phyloP scores from a whole-genome alignment of 2,113 vertebrate species.

The Plotosus lineatus region DNA sequence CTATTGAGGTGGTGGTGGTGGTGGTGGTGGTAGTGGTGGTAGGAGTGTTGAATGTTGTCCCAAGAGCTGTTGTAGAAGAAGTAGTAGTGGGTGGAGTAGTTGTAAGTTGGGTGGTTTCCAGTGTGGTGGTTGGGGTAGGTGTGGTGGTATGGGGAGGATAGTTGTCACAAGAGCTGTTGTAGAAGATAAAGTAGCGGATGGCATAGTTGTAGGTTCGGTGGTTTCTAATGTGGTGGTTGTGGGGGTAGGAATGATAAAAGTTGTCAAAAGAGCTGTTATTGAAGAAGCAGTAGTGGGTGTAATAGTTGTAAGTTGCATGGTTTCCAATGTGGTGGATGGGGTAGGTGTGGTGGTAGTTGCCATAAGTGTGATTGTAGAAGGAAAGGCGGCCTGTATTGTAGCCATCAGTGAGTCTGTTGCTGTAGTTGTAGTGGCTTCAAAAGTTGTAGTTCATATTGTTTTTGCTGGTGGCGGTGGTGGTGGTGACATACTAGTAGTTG shows the following conservation, averaged over 20 bases:
- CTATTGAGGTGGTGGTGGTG: constrained; percentile 6
- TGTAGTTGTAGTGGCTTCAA: background rate
- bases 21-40: background rate
- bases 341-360: no score
- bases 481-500: background rate
- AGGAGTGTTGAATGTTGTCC: background rate
- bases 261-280: background rate
- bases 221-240: constrained; percentile 6
- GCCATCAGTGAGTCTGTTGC: background rate
- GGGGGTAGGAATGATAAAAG: background rate
- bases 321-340: constrained; percentile 6
- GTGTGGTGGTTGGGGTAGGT: background rate
- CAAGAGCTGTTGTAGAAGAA: background rate
- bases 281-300: background rate
- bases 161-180: background rate
- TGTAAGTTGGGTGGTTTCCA: constrained; percentile 15
- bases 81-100: constrained; percentile 24
- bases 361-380: background rate
- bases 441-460: background rate
- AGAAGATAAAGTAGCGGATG: background rate
- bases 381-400: background rate
- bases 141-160: no score
- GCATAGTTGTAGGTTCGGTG: background rate
- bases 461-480: constrained; percentile 7
- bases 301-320: background rate